These are phyloP conservation scores for Okamejei kenojei DNA, from an alignment of 2,797 vertebrate genomes.

Conservation along the genomic window DNA sequence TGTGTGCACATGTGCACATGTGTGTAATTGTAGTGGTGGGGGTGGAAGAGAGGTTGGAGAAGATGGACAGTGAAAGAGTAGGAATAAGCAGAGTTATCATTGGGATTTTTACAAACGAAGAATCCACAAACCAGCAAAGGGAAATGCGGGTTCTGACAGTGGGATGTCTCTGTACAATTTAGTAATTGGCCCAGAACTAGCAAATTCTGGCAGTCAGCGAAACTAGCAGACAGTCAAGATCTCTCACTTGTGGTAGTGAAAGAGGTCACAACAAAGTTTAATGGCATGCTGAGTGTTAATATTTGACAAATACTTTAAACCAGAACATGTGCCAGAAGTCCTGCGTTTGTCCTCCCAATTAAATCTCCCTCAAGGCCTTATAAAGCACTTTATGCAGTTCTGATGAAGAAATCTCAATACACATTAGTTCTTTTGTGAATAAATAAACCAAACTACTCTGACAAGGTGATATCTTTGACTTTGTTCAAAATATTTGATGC, in stretches of 20 bases:
- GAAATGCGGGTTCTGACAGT: neutral
- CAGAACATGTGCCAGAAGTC: slow-evolving; percentile 40
- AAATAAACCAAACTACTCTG: neutral
- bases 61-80: no score
- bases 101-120: neutral
- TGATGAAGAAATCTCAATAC: neutral
- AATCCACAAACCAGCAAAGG: neutral
- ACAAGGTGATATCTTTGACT: neutral
- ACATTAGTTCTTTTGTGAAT: neutral
- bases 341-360: neutral
- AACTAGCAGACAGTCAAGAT: neutral
- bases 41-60: no score
- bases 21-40: no score
- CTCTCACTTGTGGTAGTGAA: neutral
- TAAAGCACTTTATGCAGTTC: neutral
- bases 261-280: neutral
- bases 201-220: neutral
- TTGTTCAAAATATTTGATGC: neutral
- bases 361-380: neutral
- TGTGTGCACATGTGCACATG: no score
- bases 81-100: neutral
- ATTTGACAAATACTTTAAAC: neutral
- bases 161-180: neutral
- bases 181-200: neutral
- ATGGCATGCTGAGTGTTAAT: neutral